Evolutionary conservation across 92 coral and sea anemone genomes (phyloP), one percentile per base, ranked within the genome.

Genomic region (Palythoa heliodiscus): DNA sequence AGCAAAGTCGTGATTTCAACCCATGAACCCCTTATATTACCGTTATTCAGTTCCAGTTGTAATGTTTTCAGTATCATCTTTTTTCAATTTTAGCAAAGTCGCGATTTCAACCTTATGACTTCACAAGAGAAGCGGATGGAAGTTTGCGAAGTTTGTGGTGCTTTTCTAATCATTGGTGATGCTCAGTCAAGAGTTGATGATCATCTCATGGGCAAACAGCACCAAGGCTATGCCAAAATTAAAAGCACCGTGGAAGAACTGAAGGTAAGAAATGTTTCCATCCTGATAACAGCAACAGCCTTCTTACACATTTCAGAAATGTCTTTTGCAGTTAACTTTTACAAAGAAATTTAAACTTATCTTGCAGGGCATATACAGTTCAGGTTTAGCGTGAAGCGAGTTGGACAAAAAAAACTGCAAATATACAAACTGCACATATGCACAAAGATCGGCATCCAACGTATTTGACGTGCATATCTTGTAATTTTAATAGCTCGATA

Each of bases 41-140:
- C 50, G 9, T 5, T 5, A 43, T 43, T 43, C 50, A 43, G 50
- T 43, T 43, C 35, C 50, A 43, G 4, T 8, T 43, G 50, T 43
- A 43, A 3, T 43, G 50, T 43, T 43, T 43, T 43, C 9, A 43
- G 9, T 8, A 43, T 43, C 9, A 5, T 43, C 3, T 1, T 29
- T 29, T 70, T 52, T 35, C 22, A 20, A 74, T 71, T 82, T 4
- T 70, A 93, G 97, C 92, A 83, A 86, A 85, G 90, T 5, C 87
- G 92, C 16, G 97, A 93, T 64, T 71, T 86, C 14, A 93, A 87
- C 87, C 84, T 92, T 48, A 93, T 93, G 97, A 82, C 90, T 55
- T 94, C 98, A 35, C 98, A 96, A 73, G 98, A 96, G 89, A 96
- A 96, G 80, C 98, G 92, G 90, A 96, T 96, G 98, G 98, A 96